These are phyloP conservation scores for Chloroceryle aenea DNA, from an alignment of 2,113 vertebrate genomes.

Conservation along the genomic window DNA sequence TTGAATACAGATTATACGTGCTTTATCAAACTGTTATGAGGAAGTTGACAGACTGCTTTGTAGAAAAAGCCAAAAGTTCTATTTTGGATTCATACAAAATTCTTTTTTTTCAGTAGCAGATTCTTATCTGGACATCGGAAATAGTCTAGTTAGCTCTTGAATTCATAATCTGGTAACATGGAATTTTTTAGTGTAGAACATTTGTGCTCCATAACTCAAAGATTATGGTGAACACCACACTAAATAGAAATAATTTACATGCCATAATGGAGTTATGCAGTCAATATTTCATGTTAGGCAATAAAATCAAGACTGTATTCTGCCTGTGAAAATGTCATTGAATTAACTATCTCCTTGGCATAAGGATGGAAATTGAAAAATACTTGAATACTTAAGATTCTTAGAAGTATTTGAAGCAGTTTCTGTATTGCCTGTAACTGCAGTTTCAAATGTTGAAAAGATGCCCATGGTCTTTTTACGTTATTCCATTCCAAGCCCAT, in stretches of 20 bases:
- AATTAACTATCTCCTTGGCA: not conserved
- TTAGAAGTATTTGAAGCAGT: not conserved
- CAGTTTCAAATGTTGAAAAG: not conserved
- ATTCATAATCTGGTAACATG: not conserved
- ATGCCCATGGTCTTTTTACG: accelerated
- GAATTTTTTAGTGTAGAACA: not conserved
- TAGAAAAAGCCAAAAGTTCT: not conserved
- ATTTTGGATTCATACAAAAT: not conserved
- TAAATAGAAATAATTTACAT: not conserved
- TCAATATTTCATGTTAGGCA: not conserved
- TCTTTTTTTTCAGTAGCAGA: not conserved
- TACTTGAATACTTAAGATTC: not conserved
- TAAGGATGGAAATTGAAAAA: not conserved
- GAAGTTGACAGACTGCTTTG: not conserved
- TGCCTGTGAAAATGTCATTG: not conserved
- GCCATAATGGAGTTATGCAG: not conserved
- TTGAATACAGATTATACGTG: not conserved
- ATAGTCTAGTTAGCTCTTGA: not conserved
- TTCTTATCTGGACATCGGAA: not conserved
- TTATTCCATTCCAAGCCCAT: accelerated
- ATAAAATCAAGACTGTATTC: not conserved
- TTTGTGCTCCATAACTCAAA: not conserved
- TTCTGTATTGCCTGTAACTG: not conserved
- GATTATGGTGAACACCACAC: not conserved
- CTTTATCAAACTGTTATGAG: not conserved